A percentile compares a stretch with the other conserved stretches of the same genome.
Evolutionary conservation across 2,888 invertebrate species (phyloP).

Genomic region (Cerastis leucographa): DNA sequence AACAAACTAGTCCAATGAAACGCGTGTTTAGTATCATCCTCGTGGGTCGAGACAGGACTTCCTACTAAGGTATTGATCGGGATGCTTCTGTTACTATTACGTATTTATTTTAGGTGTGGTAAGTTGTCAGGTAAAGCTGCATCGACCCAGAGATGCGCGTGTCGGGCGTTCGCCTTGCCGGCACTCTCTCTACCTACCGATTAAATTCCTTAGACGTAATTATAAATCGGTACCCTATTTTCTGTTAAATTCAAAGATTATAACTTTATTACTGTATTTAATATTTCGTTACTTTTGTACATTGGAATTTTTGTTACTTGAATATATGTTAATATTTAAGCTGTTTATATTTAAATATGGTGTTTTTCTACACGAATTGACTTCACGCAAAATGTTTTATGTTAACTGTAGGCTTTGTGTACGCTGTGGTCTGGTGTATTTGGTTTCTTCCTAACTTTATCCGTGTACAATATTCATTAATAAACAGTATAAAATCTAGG

Average conservation of each 20-base stretch:
- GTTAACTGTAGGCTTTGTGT: conserved; percentile 87
- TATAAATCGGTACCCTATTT: conserved; percentile 81
- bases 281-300: conserved; percentile 89
- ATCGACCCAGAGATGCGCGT: conserved; percentile 65
- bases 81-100: conserved; percentile 79
- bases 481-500: conserved; percentile 85
- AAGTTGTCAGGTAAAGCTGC: conserved; percentile 69
- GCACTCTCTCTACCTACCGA: conserved; percentile 67
- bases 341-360: conserved; percentile 88
- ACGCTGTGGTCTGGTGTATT: conserved; percentile 87
- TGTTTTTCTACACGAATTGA: conserved; percentile 87
- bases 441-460: conserved; percentile 86
- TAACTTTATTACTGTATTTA: conserved; percentile 86
- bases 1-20: conserved; percentile 89
- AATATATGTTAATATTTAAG: conserved; percentile 89
- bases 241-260: conserved; percentile 87
- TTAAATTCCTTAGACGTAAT: conserved; percentile 72
- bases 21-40: conserved; percentile 78
- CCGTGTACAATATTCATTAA: conserved; percentile 86
- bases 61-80: conserved; percentile 74
- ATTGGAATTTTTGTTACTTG: conserved; percentile 89
- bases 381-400: conserved; percentile 85
- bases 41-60: conserved; percentile 77
- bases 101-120: conserved; percentile 84
- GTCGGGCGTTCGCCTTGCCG: conserved; percentile 58